A percentile compares a stretch with the other conserved stretches of the same genome.
phyloP scores from a whole-genome alignment of 2,888 invertebrate species.

The Stenodema calcarata region DNA sequence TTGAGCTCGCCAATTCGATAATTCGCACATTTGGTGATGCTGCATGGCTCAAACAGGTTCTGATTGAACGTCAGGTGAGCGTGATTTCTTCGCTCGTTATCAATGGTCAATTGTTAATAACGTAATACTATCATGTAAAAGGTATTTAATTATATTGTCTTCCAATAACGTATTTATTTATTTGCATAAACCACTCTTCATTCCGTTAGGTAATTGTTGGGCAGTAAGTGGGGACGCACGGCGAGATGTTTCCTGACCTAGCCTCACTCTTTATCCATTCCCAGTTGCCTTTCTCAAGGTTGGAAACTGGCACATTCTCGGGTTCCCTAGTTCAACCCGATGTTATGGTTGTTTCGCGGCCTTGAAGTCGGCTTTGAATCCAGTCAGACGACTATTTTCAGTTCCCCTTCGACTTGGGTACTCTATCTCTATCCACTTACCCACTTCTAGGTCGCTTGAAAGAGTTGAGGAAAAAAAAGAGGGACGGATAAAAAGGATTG shows the following conservation, averaged over 20 bases:
- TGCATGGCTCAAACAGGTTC: too few relatives aligned
- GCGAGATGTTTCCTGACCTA: conserved; percentile 17
- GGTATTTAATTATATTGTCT: too few relatives aligned
- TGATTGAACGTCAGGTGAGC: too few relatives aligned
- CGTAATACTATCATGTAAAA: too few relatives aligned
- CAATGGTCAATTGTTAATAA: too few relatives aligned
- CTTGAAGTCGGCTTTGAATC: not conserved
- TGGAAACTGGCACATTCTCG: conserved; percentile 6
- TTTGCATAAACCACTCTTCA: too few relatives aligned
- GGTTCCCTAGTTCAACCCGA: conserved; percentile 4
- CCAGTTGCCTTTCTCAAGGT: not conserved
- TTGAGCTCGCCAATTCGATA: too few relatives aligned
- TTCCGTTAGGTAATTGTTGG: not conserved
- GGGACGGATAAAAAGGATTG: not conserved
- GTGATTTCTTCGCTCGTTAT: too few relatives aligned
- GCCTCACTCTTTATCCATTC: not conserved
- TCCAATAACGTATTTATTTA: too few relatives aligned
- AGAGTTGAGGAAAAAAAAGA: not conserved
- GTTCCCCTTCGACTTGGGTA: not conserved
- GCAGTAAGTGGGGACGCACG: not conserved
- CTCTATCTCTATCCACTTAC: not conserved
- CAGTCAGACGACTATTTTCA: not conserved
- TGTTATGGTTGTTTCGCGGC: not conserved
- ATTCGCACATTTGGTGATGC: too few relatives aligned
- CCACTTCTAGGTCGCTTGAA: not conserved